phyloP scores from a whole-genome alignment of 2,113 vertebrate genomes.

The Dasypus novemcinctus region DNA sequence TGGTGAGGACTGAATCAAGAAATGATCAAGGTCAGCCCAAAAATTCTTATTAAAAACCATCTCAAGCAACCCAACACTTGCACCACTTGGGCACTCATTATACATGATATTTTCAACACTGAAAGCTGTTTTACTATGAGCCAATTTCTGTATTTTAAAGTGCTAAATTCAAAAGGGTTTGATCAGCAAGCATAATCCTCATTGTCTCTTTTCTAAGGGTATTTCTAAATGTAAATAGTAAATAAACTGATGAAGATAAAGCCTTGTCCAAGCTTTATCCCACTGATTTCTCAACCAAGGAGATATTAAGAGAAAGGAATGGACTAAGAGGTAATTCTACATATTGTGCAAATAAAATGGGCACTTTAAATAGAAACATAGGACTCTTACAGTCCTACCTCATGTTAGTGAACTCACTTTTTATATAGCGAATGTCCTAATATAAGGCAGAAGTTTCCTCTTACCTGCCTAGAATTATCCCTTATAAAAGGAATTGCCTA shows the following conservation, averaged over 20 bases:
- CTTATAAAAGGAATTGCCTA: background rate
- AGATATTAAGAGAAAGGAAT: background rate
- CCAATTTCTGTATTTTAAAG: slow-evolving; percentile 7
- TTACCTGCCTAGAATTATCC: background rate
- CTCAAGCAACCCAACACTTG: background rate
- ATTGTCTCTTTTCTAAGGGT: background rate
- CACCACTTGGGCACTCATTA: background rate
- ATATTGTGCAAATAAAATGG: slow-evolving; percentile 21
- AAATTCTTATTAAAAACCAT: background rate
- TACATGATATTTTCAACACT: background rate
- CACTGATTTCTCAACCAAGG: background rate
- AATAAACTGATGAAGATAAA: background rate
- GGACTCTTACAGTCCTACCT: background rate
- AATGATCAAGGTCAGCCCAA: background rate
- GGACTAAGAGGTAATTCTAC: background rate
- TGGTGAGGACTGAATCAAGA: background rate
- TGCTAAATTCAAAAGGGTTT: background rate
- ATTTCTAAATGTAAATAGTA: background rate
- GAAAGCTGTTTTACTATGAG: background rate
- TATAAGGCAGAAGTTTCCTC: background rate
- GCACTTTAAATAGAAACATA: background rate
- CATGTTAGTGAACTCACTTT: background rate
- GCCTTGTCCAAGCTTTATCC: background rate
- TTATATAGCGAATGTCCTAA: background rate
- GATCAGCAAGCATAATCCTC: background rate